Evolutionary conservation across 92 coral and sea anemone genomes (phyloP), one percentile per base, ranked within the genome.

Genomic region (Palythoa grandiflora): DNA sequence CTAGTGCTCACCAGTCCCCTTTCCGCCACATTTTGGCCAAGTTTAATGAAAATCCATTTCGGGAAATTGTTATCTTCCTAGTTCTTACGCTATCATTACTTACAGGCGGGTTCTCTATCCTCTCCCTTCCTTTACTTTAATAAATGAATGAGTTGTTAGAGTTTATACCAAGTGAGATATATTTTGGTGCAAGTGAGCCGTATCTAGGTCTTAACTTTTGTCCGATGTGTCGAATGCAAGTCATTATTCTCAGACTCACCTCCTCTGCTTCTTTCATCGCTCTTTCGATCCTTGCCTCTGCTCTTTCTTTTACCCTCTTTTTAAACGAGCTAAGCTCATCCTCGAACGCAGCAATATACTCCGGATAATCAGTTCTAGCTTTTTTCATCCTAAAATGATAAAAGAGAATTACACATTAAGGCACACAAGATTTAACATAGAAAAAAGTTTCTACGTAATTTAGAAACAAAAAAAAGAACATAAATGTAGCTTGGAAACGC

Each of bases 321-420:
- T 87, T 83, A 78, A 97, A 97, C 13, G 99, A 95, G 16, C 38
- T 38, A 63, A 97, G 90, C 55, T 97, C 99, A 52, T 95, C 99
- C 75, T 97, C 96, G 85, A 97, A 97, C 11, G 98, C 99, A 16
- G 95, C 95, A 87, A 95, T 97, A 83, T 97, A 97, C 52, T 97
- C 98, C 11, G 93, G 87, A 83, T 84, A 97, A 17, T 97, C 99
- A 1, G 96, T 89, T 80, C 83, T 95, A 37, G 99, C 99, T 63
- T 90, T 90, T 53, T 93, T 94, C 92, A 97, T 97, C 79, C 99
- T 97, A 53, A n/a, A 55, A 9, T 7, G 55, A n/a, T 51, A 73
- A 80, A 39, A 60, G 16, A 60, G 20, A 63, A 55, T 59, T 3
- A 8, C 3, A 21, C 0, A 28, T 77, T 28, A 28, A 59, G 66